A percentile compares a stretch with the other conserved stretches of the same genome.
These are phyloP conservation scores for Malurus cyaneus DNA, from an alignment of 2,113 vertebrate species.

Conservation along the genomic window DNA sequence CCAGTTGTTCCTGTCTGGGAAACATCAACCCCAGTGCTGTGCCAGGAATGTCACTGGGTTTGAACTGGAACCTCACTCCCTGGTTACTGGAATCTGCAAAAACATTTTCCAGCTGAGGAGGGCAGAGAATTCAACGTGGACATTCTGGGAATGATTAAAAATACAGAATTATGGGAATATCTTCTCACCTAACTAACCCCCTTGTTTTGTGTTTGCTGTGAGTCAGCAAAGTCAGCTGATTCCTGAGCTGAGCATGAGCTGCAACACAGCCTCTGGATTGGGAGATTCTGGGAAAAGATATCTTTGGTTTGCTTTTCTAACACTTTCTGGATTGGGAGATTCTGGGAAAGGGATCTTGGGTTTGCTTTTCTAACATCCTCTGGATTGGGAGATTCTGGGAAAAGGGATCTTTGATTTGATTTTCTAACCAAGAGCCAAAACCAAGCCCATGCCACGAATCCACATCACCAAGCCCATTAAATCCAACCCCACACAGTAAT, in stretches of 20 bases:
- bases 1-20: not conserved
- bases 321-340: not conserved
- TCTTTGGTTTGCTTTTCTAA: not conserved
- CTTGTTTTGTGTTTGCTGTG: not conserved
- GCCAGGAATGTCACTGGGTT: not conserved
- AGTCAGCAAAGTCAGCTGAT: not conserved
- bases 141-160: not conserved
- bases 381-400: not conserved
- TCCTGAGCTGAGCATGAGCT: not conserved
- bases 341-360: not conserved
- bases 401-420: not conserved
- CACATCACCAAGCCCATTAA: not conserved
- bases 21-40: not conserved
- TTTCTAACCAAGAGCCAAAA: not conserved
- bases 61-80: not conserved
- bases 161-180: not conserved
- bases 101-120: not conserved
- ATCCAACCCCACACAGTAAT: not conserved
- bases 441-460: not conserved
- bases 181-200: not conserved
- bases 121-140: not conserved
- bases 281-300: not conserved
- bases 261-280: not conserved
- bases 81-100: slow-evolving; percentile 14
- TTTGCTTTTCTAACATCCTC: not conserved